Evolutionary conservation across 1,140 invertebrate genomes (phyloP).

Genomic region (Brachionus plicatilis): DNA sequence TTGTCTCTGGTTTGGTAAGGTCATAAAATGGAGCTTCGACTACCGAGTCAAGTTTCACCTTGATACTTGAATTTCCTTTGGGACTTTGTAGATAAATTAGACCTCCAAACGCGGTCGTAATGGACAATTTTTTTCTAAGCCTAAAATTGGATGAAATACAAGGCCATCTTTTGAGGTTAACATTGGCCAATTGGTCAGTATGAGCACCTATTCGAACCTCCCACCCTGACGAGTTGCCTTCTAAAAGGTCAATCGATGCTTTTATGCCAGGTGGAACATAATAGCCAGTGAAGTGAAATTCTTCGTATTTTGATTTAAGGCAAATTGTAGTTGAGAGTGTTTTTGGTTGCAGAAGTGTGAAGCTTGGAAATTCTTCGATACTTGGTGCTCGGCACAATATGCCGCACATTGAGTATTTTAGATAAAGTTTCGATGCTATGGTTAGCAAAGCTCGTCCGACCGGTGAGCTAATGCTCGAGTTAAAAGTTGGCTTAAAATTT

Average conservation of each 20-base stretch:
- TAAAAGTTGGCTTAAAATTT: conserved; percentile 13
- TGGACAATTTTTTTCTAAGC: neutral
- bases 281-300: conserved; percentile 27
- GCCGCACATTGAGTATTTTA: neutral
- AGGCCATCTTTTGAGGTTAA: neutral
- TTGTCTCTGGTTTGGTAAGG: neutral
- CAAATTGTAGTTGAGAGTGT: neutral
- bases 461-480: neutral
- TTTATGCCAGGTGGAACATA: neutral
- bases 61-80: neutral
- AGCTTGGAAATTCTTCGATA: conserved; percentile 34
- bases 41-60: neutral
- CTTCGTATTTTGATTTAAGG: conserved; percentile 12
- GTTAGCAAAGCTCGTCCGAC: neutral
- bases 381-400: neutral
- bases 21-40: conserved; percentile 17
- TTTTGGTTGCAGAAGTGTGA: neutral
- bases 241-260: neutral
- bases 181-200: neutral
- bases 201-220: conserved; percentile 18
- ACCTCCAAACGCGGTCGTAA: conserved; percentile 7
- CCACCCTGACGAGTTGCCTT: conserved; percentile 23
- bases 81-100: conserved; percentile 31
- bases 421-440: neutral
- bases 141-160: neutral